Percentiles rank a stretch among this genome's conserved stretches.
These are phyloP conservation scores for Lemur catta DNA, from an alignment of 2,797 vertebrate species.

Conservation along the genomic window DNA sequence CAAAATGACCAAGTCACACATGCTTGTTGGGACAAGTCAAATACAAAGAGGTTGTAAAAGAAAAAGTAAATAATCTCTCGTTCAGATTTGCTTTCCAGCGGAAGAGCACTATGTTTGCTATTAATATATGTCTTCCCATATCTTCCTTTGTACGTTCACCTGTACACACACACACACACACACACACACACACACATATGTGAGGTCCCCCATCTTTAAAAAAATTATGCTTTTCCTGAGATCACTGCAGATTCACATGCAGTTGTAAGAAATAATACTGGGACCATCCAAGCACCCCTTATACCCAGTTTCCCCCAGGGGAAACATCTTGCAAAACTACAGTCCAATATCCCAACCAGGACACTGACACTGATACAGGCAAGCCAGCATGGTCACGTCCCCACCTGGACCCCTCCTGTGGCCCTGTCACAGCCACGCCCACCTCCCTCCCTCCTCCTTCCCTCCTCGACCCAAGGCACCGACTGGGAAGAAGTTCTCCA, in stretches of 20 bases:
- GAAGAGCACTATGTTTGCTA: neutral
- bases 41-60: neutral
- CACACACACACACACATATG: fast-evolving
- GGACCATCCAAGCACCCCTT: neutral
- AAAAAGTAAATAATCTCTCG: neutral
- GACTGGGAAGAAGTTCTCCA: neutral
- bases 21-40: neutral
- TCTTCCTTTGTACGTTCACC: neutral
- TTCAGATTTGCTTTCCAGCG: neutral
- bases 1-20: neutral
- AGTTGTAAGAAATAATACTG: neutral
- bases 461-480: neutral
- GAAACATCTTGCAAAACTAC: neutral
- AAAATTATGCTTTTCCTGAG: neutral
- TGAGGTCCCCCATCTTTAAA: neutral
- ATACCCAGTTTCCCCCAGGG: neutral
- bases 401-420: neutral
- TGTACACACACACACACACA: fast-evolving
- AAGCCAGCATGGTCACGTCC: neutral
- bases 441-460: neutral
- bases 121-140: neutral
- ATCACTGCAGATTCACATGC: neutral
- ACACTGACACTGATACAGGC: neutral
- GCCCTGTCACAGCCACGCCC: fast-evolving
- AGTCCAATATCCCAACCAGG: neutral